Conservation (phyloP, 2,888 invertebrate genomes). For the Ptychoptera albimana region DNA sequence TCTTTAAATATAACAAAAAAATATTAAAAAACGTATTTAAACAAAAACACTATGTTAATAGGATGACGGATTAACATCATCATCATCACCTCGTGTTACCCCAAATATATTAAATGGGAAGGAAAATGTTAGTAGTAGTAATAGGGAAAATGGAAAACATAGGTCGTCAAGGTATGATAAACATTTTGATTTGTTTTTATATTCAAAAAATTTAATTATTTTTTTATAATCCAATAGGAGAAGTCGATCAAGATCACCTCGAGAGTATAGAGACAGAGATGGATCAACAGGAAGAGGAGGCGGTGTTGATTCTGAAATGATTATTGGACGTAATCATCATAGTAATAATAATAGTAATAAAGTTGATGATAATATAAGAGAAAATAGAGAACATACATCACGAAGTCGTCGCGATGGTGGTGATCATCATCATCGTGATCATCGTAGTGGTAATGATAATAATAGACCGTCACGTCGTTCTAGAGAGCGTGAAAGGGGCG, state of each 20-base stretch:
- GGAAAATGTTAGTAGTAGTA: constrained; percentile 1
- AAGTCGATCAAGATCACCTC: constrained; percentile 14
- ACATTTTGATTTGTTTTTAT: background rate
- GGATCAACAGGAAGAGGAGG: constrained; percentile 35
- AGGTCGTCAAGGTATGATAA: constrained; percentile 14
- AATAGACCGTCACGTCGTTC: background rate
- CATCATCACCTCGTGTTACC: constrained; percentile 3
- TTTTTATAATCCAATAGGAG: constrained; percentile 29
- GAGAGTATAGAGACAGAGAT: constrained; percentile 23
- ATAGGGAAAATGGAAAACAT: constrained; percentile 8
- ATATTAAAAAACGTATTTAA: too few relatives aligned
- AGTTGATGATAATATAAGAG: too few relatives aligned
- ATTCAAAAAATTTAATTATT: background rate
- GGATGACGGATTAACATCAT: constrained; percentile 12
- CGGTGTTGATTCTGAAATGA: too few relatives aligned
- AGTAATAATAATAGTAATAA: too few relatives aligned
- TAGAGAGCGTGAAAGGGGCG: constrained; percentile 9
- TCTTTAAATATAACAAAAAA: too few relatives aligned
- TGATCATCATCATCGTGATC: background rate
- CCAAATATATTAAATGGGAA: constrained; percentile 4
- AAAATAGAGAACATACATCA: constrained; percentile 33
- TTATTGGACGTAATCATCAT: too few relatives aligned
- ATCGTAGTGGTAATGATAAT: too few relatives aligned
- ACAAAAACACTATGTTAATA: constrained; percentile 10
- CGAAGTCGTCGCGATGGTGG: constrained; percentile 27